Evolutionary conservation across 2,113 vertebrate species (phyloP).

Genomic region (Ctenomys sociabilis): DNA sequence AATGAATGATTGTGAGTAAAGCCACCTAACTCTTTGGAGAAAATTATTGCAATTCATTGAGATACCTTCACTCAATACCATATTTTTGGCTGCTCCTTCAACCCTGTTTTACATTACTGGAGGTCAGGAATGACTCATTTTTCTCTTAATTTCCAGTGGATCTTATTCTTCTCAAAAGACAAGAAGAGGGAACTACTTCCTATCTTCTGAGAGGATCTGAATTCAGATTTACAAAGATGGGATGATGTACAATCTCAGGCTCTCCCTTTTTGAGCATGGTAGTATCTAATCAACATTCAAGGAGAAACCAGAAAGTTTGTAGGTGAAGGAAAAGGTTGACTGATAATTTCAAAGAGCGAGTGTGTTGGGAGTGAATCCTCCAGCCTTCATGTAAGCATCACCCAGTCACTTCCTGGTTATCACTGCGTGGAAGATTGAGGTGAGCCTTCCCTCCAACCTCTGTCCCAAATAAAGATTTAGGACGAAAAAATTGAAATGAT

Average conservation of each 20-base stretch:
- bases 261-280: neutral
- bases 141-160: neutral
- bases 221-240: neutral
- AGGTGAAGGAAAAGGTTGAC: neutral
- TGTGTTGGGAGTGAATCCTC: neutral
- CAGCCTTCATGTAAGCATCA: neutral
- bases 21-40: neutral
- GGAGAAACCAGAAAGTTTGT: neutral
- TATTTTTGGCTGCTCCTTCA: neutral
- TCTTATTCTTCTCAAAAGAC: neutral
- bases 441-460: neutral
- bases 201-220: neutral
- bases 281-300: neutral
- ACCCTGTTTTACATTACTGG: neutral
- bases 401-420: neutral
- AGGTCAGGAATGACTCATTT: neutral
- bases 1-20: neutral
- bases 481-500: neutral
- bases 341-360: neutral
- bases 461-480: neutral
- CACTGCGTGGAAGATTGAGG: neutral
- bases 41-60: neutral
- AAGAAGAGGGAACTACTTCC: neutral
- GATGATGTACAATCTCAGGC: neutral
- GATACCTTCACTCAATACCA: neutral